phyloP scores from a whole-genome alignment of 2,797 vertebrate species.

The Coracias cyanogaster region DNA sequence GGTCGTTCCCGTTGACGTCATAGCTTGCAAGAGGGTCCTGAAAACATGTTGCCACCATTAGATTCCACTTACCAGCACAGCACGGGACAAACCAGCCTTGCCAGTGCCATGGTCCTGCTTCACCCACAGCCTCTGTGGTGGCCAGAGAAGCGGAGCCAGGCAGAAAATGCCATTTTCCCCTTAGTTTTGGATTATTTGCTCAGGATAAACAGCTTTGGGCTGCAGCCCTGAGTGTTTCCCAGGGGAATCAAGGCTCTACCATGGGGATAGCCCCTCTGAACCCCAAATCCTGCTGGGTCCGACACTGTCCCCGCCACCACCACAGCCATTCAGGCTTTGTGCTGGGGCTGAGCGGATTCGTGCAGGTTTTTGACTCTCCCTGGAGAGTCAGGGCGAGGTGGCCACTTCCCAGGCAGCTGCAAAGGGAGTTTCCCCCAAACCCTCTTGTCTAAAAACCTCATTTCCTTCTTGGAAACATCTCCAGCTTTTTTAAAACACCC shows the following conservation, averaged over 20 bases:
- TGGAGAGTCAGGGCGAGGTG: neutral
- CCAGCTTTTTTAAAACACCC: neutral
- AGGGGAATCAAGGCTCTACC: neutral
- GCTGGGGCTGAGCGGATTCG: neutral
- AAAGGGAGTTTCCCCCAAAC: slow-evolving; percentile 39
- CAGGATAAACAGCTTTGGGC: neutral
- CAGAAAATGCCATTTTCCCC: neutral
- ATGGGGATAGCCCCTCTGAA: neutral
- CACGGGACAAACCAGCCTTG: accelerated
- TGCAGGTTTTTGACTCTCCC: slow-evolving; percentile 21
- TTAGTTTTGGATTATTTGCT: neutral
- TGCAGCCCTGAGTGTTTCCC: neutral
- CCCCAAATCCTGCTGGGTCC: neutral
- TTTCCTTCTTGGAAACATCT: slow-evolving; percentile 47
- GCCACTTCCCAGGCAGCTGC: slow-evolving; percentile 33
- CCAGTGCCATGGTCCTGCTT: neutral
- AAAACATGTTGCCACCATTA: neutral
- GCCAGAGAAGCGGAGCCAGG: neutral
- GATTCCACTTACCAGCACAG: neutral
- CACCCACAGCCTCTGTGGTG: neutral
- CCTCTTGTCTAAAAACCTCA: slow-evolving; percentile 5
- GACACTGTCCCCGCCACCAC: accelerated
- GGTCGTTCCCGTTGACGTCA: slow-evolving; percentile 82
- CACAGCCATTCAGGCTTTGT: accelerated
- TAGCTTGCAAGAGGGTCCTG: slow-evolving; percentile 84